Evolutionary conservation across 1,140 invertebrate genomes (phyloP).

Genomic region (Leptinotarsa undecemlineata): DNA sequence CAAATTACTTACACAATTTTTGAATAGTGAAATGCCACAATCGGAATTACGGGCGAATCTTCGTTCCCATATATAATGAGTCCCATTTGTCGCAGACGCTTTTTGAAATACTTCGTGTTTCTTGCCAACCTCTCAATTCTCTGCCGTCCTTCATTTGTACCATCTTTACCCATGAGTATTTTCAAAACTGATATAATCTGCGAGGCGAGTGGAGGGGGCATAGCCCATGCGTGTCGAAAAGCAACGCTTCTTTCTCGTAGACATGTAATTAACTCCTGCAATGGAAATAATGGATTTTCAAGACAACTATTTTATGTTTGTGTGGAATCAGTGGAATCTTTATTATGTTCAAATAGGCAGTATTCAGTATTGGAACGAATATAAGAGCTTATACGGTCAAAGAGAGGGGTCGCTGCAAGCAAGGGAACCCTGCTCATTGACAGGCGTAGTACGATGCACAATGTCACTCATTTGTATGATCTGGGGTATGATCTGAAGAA

Average conservation of each 20-base stretch:
- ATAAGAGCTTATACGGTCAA: too few species aligned
- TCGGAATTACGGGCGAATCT: conserved; percentile 95
- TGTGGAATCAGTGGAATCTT: too few species aligned
- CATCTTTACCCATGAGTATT: conserved; percentile 87
- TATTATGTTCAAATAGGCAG: too few species aligned
- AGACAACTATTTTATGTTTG: too few species aligned
- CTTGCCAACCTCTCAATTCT: conserved; percentile 77
- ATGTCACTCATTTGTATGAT: too few species aligned
- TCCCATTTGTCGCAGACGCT: conserved; percentile 84
- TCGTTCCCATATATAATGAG: conserved; percentile 94
- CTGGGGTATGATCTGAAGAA: too few species aligned
- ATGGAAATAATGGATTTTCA: background rate
- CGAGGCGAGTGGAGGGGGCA: conserved; percentile 89
- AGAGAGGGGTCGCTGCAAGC: too few species aligned
- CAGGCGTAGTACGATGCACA: too few species aligned
- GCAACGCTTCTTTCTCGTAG: conserved; percentile 84
- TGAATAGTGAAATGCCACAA: conserved; percentile 91
- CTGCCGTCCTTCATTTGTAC: conserved; percentile 72
- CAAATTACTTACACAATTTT: conserved; percentile 78
- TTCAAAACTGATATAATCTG: conserved; percentile 89
- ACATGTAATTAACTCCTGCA: conserved; percentile 71
- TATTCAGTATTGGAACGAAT: too few species aligned
- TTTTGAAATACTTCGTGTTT: conserved; percentile 88
- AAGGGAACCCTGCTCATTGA: too few species aligned
- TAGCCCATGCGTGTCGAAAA: conserved; percentile 82